Conservation (phyloP, 1,140 invertebrate genomes). For the Drosophila tropicalis region DNA sequence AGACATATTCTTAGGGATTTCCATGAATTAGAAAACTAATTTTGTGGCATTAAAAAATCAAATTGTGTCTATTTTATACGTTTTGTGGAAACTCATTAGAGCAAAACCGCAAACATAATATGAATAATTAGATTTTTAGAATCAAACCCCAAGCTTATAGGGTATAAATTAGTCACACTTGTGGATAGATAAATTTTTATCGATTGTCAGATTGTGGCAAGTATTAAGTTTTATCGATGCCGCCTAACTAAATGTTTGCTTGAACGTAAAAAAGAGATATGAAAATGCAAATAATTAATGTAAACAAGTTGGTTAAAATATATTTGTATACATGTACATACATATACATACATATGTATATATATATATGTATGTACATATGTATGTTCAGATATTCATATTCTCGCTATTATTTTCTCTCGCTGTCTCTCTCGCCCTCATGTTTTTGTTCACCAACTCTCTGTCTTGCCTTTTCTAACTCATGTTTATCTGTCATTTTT, state of each 20-base stretch:
- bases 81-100: too few relatives aligned
- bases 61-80: too few relatives aligned
- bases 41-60: too few relatives aligned
- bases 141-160: not conserved
- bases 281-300: constrained; percentile 4
- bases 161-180: not conserved
- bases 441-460: not conserved
- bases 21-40: too few relatives aligned
- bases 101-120: too few relatives aligned
- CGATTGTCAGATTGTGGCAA: not conserved
- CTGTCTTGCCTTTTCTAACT: constrained; percentile 31
- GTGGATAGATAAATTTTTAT: not conserved
- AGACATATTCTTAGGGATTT: too few relatives aligned
- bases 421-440: constrained; percentile 5
- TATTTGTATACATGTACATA: not conserved
- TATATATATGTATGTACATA: not conserved
- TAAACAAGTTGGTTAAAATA: not conserved
- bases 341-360: too few relatives aligned
- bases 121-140: too few relatives aligned
- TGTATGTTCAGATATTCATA: not conserved
- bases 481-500: constrained; percentile 13
- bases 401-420: not conserved
- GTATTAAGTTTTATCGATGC: not conserved
- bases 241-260: not conserved
- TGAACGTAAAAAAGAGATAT: not conserved